Conservation (phyloP, 2,113 vertebrate species). For the Rhipidura dahli region DNA sequence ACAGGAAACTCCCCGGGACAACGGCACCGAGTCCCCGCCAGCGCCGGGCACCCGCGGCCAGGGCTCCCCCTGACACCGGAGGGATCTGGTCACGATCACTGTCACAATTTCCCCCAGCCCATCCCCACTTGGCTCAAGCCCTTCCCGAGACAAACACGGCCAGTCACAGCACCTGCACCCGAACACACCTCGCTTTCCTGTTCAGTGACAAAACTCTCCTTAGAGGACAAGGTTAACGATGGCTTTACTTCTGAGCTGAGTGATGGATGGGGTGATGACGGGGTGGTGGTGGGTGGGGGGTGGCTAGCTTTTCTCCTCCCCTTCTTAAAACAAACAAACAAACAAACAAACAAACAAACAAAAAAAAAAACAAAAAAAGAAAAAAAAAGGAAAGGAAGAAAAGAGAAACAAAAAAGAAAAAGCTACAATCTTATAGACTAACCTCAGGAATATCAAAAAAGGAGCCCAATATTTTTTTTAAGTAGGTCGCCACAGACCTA, state of each 20-base stretch:
- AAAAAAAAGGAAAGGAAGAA: background rate
- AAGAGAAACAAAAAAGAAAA: background rate
- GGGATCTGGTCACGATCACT: background rate
- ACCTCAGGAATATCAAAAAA: constrained; percentile 62
- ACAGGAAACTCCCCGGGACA: background rate
- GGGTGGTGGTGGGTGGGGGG: background rate
- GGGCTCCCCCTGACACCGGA: background rate
- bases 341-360: fast-evolving
- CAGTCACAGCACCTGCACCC: constrained; percentile 25
- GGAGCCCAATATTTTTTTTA: constrained; percentile 58
- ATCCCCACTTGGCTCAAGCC: constrained; percentile 38
- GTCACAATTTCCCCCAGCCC: background rate
- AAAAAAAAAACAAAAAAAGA: fast-evolving
- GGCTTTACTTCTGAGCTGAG: constrained; percentile 53
- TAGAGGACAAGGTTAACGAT: constrained; percentile 38
- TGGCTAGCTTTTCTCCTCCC: constrained; percentile 41
- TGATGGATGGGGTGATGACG: constrained; percentile 42
- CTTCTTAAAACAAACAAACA: background rate
- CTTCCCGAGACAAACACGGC: background rate
- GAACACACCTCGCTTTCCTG: constrained; percentile 38
- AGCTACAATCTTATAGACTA: constrained; percentile 54
- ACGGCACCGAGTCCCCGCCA: background rate
- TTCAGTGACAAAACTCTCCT: background rate
- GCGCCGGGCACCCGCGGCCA: background rate
- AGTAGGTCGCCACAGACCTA: constrained; percentile 64